Percentiles rank a stretch among this genome's conserved stretches.
Evolutionary conservation across 2,113 vertebrate genomes (phyloP).

Genomic region (Nibea albiflora): DNA sequence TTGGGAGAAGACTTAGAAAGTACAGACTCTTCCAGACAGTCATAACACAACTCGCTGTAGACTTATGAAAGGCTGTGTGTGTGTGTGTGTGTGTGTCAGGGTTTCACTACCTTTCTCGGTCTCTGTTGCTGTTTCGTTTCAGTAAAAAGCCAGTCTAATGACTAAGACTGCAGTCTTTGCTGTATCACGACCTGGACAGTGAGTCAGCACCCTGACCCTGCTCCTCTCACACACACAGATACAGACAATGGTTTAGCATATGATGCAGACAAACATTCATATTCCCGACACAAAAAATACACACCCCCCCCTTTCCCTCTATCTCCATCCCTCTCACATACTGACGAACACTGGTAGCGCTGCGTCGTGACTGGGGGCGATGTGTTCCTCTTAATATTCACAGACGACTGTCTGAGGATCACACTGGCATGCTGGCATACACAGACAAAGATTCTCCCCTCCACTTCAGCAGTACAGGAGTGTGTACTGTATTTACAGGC

Average conservation of each 20-base stretch:
- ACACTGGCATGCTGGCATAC: constrained; percentile 55
- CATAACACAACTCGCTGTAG: constrained; percentile 6
- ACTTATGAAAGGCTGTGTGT: not conserved
- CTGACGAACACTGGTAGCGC: constrained; percentile 59
- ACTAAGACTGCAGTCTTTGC: constrained; percentile 77
- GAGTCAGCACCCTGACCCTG: constrained; percentile 76
- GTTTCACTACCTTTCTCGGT: constrained; percentile 8
- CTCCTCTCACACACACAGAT: constrained; percentile 40
- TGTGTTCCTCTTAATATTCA: constrained; percentile 75
- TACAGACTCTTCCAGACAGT: constrained; percentile 2
- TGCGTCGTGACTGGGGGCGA: constrained; percentile 79
- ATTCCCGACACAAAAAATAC: constrained; percentile 74
- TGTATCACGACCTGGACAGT: constrained; percentile 77
- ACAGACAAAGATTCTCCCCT: constrained; percentile 32
- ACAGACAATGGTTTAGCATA: constrained; percentile 67
- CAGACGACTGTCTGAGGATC: constrained; percentile 71
- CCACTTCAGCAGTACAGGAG: constrained; percentile 30
- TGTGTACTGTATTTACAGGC: not conserved
- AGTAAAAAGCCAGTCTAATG: constrained; percentile 59
- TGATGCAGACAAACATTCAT: constrained; percentile 78
- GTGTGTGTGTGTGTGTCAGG: not conserved
- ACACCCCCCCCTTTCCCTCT: constrained; percentile 25
- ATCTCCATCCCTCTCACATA: constrained; percentile 51
- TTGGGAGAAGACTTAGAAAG: constrained; percentile 21
- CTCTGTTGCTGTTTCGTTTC: constrained; percentile 38